A percentile compares a stretch with the other conserved stretches of the same genome.
Evolutionary conservation across 2,113 vertebrate genomes (phyloP).

Genomic region (Euleptes europaea): DNA sequence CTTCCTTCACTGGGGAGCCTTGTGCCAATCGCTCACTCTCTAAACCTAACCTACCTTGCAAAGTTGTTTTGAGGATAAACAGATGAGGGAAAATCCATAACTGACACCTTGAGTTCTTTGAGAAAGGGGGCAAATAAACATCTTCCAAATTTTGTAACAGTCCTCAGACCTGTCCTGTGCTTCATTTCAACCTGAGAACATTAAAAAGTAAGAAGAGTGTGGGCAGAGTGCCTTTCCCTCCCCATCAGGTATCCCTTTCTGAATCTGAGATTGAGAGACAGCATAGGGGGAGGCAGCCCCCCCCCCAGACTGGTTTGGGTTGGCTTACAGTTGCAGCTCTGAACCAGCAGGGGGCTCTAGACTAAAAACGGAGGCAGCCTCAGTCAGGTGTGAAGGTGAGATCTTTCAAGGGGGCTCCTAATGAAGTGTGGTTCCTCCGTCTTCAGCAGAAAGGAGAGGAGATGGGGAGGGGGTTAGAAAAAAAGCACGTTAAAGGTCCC

Average conservation of each 20-base stretch:
- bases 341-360: not conserved
- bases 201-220: not conserved
- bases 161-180: not conserved
- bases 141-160: no score
- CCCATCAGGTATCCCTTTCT: not conserved
- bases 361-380: rapidly evolving
- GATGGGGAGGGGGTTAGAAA: not conserved
- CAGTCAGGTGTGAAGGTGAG: not conserved
- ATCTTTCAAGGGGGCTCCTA: not conserved
- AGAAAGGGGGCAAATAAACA: no score
- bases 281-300: not conserved
- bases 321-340: not conserved
- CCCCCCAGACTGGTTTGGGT: no score
- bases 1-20: no score
- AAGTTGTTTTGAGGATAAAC: no score
- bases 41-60: no score
- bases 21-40: no score
- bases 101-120: no score
- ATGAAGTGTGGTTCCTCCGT: not conserved
- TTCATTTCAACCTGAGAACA: not conserved
- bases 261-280: not conserved
- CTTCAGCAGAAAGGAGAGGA: slow-evolving; percentile 8
- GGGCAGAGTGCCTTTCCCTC: not conserved
- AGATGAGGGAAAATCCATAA: no score
- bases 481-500: slow-evolving; percentile 71